A percentile compares a stretch with the other conserved stretches of the same genome.
Conservation (phyloP, 2,888 invertebrate species). For the Coelopa pilipes region DNA sequence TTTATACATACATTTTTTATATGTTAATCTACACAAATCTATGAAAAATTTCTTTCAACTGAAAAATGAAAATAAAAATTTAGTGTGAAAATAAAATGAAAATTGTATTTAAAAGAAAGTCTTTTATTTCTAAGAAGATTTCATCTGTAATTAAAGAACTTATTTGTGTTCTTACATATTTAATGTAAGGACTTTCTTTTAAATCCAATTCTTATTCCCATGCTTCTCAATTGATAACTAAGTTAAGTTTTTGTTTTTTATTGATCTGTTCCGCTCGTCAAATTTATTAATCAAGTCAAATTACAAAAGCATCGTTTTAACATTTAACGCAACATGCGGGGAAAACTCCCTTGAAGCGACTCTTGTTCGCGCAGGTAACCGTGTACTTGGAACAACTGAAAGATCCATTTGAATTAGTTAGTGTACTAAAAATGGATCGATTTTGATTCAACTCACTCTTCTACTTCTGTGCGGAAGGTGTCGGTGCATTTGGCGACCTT, state of each 20-base stretch:
- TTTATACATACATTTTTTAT: conserved; percentile 26
- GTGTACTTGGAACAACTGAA: conserved; percentile 52
- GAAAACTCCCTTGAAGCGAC: conserved; percentile 59
- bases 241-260: conserved; percentile 8
- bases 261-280: conserved; percentile 15
- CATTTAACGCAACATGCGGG: conserved; percentile 62
- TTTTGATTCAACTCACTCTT: conserved; percentile 54
- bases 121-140: conserved; percentile 12
- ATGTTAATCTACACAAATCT: conserved; percentile 25
- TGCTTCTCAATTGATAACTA: background rate
- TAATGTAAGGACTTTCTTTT: conserved; percentile 19
- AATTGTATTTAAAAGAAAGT: conserved; percentile 33
- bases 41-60: conserved; percentile 20
- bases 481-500: conserved; percentile 58
- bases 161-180: background rate
- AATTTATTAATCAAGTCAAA: background rate
- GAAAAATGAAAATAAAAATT: conserved; percentile 23
- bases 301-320: conserved; percentile 36
- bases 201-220: conserved; percentile 10
- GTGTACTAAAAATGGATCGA: too few relatives aligned
- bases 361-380: conserved; percentile 57
- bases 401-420: too few relatives aligned
- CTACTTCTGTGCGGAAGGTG: conserved; percentile 54
- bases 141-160: background rate
- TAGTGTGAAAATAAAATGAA: conserved; percentile 14